These are phyloP conservation scores for Netelia melanura DNA, from an alignment of 2,888 invertebrate genomes.

Conservation along the genomic window DNA sequence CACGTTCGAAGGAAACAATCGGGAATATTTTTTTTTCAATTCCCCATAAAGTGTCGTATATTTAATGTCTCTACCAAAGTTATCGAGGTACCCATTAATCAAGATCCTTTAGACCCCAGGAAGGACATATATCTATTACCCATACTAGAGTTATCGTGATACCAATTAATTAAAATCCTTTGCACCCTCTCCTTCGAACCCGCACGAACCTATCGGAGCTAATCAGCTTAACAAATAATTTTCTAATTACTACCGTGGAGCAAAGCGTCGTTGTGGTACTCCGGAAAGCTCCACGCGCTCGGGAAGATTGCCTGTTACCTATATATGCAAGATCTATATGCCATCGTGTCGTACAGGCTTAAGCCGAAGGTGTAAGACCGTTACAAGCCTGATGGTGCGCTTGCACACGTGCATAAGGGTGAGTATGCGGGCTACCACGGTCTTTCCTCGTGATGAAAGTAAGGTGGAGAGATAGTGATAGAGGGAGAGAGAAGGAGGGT, in stretches of 20 bases:
- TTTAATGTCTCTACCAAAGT: too few relatives aligned
- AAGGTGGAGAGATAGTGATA: conserved; percentile 32
- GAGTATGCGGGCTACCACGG: conserved; percentile 38
- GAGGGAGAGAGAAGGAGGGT: conserved; percentile 13
- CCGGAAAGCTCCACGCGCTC: conserved; percentile 15
- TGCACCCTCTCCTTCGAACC: too few relatives aligned
- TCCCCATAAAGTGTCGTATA: too few relatives aligned
- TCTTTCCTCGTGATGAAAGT: conserved; percentile 48
- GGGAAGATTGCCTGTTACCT: conserved; percentile 14
- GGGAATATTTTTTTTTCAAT: too few relatives aligned
- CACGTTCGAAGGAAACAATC: too few relatives aligned
- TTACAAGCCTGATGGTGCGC: conserved; percentile 13
- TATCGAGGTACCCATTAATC: too few relatives aligned
- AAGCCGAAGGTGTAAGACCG: conserved; percentile 31
- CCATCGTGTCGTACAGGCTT: conserved; percentile 25
- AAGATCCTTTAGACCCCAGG: neutral
- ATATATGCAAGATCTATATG: conserved; percentile 16
- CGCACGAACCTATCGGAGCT: conserved; percentile 25
- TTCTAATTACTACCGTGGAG: conserved; percentile 45
- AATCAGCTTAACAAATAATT: conserved; percentile 63
- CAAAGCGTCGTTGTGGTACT: conserved; percentile 4
- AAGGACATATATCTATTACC: neutral
- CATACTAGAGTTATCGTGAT: neutral
- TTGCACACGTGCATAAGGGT: conserved; percentile 46
- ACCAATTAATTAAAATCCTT: conserved; percentile 17